Evolutionary conservation across 92 coral and sea anemone genomes (phyloP).

Genomic region (Muricea muricata): DNA sequence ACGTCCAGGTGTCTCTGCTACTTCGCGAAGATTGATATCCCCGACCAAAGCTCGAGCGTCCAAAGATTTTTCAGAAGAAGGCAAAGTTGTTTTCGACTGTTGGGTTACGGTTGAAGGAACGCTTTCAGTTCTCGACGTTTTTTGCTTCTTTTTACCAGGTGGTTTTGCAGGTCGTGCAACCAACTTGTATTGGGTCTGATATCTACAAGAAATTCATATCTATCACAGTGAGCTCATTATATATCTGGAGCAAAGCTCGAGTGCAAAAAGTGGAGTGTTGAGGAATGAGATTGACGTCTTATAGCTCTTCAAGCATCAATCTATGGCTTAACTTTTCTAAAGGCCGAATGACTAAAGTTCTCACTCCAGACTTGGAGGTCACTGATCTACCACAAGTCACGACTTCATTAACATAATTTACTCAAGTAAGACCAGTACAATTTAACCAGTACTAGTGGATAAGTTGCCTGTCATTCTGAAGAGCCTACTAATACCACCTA

Average conservation of each 20-base stretch:
- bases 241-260: too few relatives aligned
- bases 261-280: too few relatives aligned
- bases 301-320: not conserved
- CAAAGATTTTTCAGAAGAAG: not conserved
- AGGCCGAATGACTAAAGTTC: not conserved
- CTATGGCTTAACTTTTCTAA: not conserved
- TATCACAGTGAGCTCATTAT: not conserved
- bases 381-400: too few relatives aligned
- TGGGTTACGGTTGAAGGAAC: not conserved
- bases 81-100: not conserved
- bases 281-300: too few relatives aligned
- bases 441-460: too few relatives aligned
- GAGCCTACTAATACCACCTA: too few relatives aligned
- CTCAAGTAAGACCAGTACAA: too few relatives aligned
- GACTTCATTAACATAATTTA: too few relatives aligned
- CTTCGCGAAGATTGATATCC: conserved; percentile 25
- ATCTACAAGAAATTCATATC: not conserved
- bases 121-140: not conserved
- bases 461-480: too few relatives aligned
- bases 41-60: not conserved
- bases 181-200: conserved; percentile 32
- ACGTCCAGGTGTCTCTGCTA: conserved; percentile 43
- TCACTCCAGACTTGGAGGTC: too few relatives aligned
- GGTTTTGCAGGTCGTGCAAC: conserved; percentile 21
- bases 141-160: not conserved